Evolutionary conservation across 2,797 vertebrate species (phyloP), one percentile per base, ranked within the genome.

Genomic region (Aulostomus chinensis): DNA sequence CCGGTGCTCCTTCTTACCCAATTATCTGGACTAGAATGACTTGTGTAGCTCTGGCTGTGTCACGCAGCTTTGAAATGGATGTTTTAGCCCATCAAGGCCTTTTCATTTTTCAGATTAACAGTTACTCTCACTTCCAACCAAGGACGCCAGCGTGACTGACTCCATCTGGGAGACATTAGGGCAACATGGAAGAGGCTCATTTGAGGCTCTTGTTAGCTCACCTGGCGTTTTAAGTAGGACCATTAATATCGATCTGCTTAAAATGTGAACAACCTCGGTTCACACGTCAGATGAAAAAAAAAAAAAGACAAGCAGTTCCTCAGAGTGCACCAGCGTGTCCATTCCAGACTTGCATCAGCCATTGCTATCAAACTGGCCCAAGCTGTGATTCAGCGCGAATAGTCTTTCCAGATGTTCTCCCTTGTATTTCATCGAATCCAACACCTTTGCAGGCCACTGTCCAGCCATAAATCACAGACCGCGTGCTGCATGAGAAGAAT

Each of bases 351-450:
- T 50, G 57, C 58, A 39, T 58, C 59, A 64, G 76, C 76, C 72
- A 21, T 62, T 49, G 30, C 69, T 74, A 89, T 93, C 88, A 87
- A 87, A 81, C 58, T 51, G 80, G 79, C 79, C 68, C 53, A 71
- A 78, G 75, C 86, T 78, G 78, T 80, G 88, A 92, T 86, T 83
- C 39, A 68, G 42, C 54, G 50, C 62, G 78, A 82, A 93, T 87
- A 73, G 57, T 4, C 61, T 91, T 91, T 81, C 86, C 90, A 93
- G 91, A 92, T 93, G 91, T 87, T 89, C 58, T 73, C 39, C 73
- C 73, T 76, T 86, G 62, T 73, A 78, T 78, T 86, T 84, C 73
- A 81, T 80, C 84, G 81, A 88, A 81, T 78, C 81, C 87, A 88
- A 86, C 87, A 90, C 88, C 89, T 91, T 86, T 84, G 78, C 78